These are phyloP conservation scores for Acomys russatus DNA, from an alignment of 2,797 vertebrate species.

Conservation along the genomic window DNA sequence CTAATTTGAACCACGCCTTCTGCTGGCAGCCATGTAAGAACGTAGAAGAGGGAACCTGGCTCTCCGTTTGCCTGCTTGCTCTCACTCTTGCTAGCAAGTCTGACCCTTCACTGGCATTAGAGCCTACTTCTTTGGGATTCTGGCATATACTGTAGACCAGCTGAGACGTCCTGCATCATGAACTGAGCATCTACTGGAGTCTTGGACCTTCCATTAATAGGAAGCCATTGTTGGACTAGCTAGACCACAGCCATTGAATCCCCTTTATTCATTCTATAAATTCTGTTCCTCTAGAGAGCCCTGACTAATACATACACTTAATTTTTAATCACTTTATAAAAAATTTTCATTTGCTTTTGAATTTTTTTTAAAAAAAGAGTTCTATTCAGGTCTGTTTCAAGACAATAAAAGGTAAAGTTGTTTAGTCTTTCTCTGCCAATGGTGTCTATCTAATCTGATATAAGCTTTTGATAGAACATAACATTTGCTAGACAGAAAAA, in stretches of 20 bases:
- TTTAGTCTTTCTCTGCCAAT: neutral
- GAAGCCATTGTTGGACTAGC: neutral
- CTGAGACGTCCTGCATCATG: neutral
- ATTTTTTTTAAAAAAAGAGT: neutral
- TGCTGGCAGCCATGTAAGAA: neutral
- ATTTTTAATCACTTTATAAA: slow-evolving; percentile 61
- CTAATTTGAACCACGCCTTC: neutral
- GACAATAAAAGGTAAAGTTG: neutral
- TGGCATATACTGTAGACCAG: neutral
- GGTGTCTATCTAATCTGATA: neutral
- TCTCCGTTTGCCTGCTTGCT: neutral
- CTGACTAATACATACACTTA: neutral
- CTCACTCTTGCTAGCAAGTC: neutral
- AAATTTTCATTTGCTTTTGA: slow-evolving; percentile 47
- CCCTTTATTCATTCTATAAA: neutral
- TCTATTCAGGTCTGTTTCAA: slow-evolving; percentile 27
- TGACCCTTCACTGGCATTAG: neutral
- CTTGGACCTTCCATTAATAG: neutral
- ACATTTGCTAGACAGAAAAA: neutral
- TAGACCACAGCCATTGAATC: neutral
- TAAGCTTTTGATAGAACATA: neutral
- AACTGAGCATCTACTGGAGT: neutral
- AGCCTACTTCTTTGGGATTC: neutral
- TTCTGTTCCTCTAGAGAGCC: neutral
- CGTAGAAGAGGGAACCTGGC: neutral